Base-by-base conservation (phyloP, 2,888 invertebrate species). In the Corythucha ciliata region DNA sequence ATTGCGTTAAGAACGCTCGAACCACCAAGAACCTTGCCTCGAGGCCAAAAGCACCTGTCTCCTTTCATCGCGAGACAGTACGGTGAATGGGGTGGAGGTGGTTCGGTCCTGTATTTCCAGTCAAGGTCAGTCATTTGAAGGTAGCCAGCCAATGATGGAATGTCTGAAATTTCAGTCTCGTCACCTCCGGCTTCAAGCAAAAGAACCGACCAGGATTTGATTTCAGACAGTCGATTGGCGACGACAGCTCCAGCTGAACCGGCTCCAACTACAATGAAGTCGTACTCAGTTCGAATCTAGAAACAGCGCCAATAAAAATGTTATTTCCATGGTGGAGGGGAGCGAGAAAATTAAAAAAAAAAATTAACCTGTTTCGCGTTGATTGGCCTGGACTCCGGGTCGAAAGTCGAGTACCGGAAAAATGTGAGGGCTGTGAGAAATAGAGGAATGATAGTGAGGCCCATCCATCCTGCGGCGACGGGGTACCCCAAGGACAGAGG, bases 171-270 rank as follows among this genome's bases (percentile, higher is more conserved):
- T 69, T 89, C 89, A 57, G 82, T 86, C 69, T 91, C 90, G 69
- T 90, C 86, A 34, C 83, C 81, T 5, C 63, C 63, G 1, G 90
- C 90, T 68, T 91, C 91, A 52, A 91, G 67, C 5, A 91, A 73
- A 55, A 91, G 70, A 7, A 90, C 82, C 5, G 80, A 81, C 88
- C 88, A 88, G 66, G 85, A 83, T 59, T 77, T 72, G 46, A 83
- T 74, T 68, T 88, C 88, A 4, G 86, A 85, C 55, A 89, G 74
- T 20, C 88, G 76, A 58, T 84, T 86, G 46, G 90, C 90, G 42
- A 90, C 76, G 45, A 90, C 90, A 2, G 90, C 86, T 22, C 91
- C 91, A 1, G 90, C 90, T 5, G 89, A 89, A 29, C 91, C 91
- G 14, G 82, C 88, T 36, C 91, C 91, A 52, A 91, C 78, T 63